Base-by-base conservation (phyloP, 2,888 invertebrate genomes). In the Zele albiditarsus region DNA sequence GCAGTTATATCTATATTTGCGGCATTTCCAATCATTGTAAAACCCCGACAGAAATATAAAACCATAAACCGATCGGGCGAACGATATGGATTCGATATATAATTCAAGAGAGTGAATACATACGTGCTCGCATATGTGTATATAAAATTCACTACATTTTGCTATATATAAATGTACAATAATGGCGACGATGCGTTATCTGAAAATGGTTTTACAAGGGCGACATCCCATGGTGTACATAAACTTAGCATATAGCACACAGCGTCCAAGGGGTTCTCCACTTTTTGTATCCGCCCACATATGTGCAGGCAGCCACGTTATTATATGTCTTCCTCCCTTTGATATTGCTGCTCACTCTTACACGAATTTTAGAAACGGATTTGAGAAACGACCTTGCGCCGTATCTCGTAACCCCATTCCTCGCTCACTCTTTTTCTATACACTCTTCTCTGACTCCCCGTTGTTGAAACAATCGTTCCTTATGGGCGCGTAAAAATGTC, bases 131-230 rank as follows among this genome's bases (percentile, higher is more conserved):
- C 78, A 78, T 71, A 74, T 77, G 76, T 75, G 78, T 78, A 49
- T 78, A 49, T 53, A 67, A 63, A 38, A 58, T 38, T 71, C 66
- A 74, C 70, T 60, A 65, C 71, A 75, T 71, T 38, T 38, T 49
- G 42, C 78, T 80, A 75, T 78, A 75, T 82, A 46, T 46, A 46
- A 46, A 46, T 46, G 53, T 53, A 20, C 8, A 23, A 53, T 53
- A 85, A 84, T 83, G 81, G 81, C 79, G 80, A 81, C 85, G 85
- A 87, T 87, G 86, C 83, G 87, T 88, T 89, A 88, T 88, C 88
- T 84, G 86, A 79, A 84, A 88, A 88, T 87, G 87, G 89, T 88
- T 89, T 88, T 87, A 88, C 88, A 88, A 89, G 88, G 88, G 88
- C 85, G 86, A 87, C 87, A 87, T 88, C 88, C 87, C 87, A 84